Percentiles rank a stretch among this genome's conserved stretches.
These are phyloP conservation scores for Temnothorax nylanderi DNA, from an alignment of 1,140 invertebrate genomes.

Conservation along the genomic window DNA sequence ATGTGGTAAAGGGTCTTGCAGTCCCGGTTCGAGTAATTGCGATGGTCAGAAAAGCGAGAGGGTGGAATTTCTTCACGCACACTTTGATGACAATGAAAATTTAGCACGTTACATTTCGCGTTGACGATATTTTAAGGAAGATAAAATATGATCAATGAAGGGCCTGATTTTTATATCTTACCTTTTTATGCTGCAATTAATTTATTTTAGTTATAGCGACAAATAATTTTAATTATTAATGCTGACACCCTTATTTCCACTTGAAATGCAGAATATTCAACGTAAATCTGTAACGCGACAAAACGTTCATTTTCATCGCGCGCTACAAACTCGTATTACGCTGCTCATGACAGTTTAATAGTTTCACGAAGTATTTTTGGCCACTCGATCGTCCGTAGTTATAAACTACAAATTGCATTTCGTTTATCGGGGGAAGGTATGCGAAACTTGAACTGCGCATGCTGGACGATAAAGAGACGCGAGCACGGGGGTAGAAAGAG, in stretches of 20 bases:
- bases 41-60: conserved; percentile 12
- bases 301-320: conserved; percentile 7
- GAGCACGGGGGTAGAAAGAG: not conserved
- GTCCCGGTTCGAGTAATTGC: conserved; percentile 43
- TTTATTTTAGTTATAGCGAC: not conserved
- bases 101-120: not conserved
- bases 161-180: not conserved
- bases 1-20: not conserved
- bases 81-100: not conserved
- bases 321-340: not conserved
- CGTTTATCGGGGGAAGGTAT: conserved; percentile 55
- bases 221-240: conserved; percentile 5
- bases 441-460: conserved; percentile 10
- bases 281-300: conserved; percentile 9
- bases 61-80: not conserved
- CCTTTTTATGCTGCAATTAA: not conserved
- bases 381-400: conserved; percentile 4
- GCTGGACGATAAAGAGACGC: conserved; percentile 45
- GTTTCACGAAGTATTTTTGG: conserved; percentile 15
- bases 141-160: not conserved
- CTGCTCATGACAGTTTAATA: conserved; percentile 34
- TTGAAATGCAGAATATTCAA: not conserved
- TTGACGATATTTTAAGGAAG: not conserved
- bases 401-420: conserved; percentile 59
- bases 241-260: not conserved